Evolutionary conservation across 2,113 vertebrate genomes (phyloP).

Genomic region (Calcarius ornatus): DNA sequence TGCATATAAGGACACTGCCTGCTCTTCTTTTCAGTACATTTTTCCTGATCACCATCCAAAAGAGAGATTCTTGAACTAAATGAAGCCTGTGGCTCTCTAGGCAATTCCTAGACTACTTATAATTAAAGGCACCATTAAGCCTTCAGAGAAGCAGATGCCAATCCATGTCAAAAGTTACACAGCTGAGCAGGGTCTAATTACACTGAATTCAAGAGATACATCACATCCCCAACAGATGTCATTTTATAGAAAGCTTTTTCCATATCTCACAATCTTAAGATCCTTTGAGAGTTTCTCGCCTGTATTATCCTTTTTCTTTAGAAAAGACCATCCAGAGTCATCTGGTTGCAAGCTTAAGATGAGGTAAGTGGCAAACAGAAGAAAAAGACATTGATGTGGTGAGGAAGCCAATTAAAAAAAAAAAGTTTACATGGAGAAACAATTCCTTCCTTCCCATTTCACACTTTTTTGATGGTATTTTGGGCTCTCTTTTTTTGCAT

Average conservation of each 20-base stretch:
- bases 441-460: not conserved
- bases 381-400: not conserved
- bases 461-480: not conserved
- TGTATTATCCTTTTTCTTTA: not conserved
- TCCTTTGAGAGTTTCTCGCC: not conserved
- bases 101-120: constrained; percentile 1
- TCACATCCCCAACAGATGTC: not conserved
- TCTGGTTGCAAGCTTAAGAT: not conserved
- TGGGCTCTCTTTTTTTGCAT: not conserved
- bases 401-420: not conserved
- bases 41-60: not conserved
- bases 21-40: not conserved
- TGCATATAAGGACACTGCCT: not conserved
- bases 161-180: not conserved
- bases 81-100: not conserved
- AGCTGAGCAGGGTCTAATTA: not conserved
- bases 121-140: constrained; percentile 47
- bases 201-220: not conserved
- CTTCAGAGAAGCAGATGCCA: constrained; percentile 11
- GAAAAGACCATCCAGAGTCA: not conserved
- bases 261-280: not conserved
- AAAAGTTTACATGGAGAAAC: not conserved
- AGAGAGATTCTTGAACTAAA: constrained; percentile 19
- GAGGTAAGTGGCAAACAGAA: not conserved
- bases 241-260: not conserved